Conservation (phyloP, 2,113 vertebrate species). For the Pangasianodon gigas region DNA sequence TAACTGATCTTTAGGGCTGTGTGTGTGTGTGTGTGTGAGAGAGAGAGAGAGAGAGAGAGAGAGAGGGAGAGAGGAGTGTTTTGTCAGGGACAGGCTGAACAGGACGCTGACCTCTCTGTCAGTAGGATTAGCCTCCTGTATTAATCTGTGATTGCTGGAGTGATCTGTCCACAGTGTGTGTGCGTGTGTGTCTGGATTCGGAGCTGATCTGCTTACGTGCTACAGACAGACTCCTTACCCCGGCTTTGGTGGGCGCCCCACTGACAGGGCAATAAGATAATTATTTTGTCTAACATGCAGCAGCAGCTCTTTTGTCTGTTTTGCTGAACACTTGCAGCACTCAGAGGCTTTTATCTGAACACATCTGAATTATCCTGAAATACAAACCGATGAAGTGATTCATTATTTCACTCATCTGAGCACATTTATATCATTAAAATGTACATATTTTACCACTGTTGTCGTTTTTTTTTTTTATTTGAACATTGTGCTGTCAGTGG, state of each 20-base stretch:
- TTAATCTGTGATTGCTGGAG: conserved; percentile 73
- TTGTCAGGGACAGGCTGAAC: conserved; percentile 57
- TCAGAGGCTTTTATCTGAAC: conserved; percentile 18
- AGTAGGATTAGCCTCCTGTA: conserved; percentile 68
- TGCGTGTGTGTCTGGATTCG: conserved; percentile 11
- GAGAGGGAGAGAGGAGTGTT: conserved; percentile 53
- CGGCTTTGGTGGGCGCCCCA: conserved; percentile 48
- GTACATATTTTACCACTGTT: conserved; percentile 30
- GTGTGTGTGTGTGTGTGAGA: conserved; percentile 49
- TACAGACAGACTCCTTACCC: conserved; percentile 45
- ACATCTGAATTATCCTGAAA: conserved; percentile 38
- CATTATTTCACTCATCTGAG: conserved; percentile 20
- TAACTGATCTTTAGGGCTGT: conserved; percentile 35
- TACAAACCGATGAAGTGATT: conserved; percentile 6
- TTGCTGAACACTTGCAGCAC: conserved; percentile 8
- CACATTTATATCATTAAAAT: conserved; percentile 19
- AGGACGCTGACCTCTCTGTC: conserved; percentile 68
- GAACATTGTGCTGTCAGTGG: conserved; percentile 43
- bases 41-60: conserved; percentile 38
- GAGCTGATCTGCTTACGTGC: conserved; percentile 44
- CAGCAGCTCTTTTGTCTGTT: conserved; percentile 34
- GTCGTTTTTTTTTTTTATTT: conserved; percentile 28
- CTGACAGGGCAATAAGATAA: conserved; percentile 52
- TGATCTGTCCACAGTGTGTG: conserved; percentile 46
- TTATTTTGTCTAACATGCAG: conserved; percentile 43